Percentiles rank a stretch among this genome's conserved stretches.
Conservation (phyloP, 2,888 invertebrate genomes). For the Pelosia muscerda region DNA sequence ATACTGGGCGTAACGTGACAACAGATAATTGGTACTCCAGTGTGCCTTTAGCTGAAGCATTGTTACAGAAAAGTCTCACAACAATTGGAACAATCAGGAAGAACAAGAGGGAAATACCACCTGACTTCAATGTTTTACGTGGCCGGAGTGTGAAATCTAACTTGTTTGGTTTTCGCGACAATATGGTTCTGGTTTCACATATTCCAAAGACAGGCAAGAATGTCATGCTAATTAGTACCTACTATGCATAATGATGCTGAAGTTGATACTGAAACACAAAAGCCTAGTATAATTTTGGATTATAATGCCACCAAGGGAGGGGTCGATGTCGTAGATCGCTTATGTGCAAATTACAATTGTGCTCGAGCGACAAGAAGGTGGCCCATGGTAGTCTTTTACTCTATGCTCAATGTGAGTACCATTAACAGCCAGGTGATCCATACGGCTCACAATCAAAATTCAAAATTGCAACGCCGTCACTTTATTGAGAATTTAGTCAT, state of each 20-base stretch:
- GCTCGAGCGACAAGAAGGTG: neutral
- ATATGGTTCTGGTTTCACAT: slow-evolving; percentile 14
- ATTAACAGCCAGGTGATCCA: slow-evolving; percentile 12
- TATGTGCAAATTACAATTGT: slow-evolving; percentile 3
- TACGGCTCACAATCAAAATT: neutral
- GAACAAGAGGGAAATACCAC: slow-evolving; percentile 19
- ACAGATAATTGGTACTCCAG: slow-evolving; percentile 15
- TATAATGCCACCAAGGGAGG: slow-evolving; percentile 22
- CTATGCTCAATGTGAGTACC: slow-evolving; percentile 10
- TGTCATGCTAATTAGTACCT: slow-evolving; percentile 12
- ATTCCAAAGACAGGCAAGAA: slow-evolving; percentile 9
- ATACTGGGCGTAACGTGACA: neutral
- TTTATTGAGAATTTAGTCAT: slow-evolving; percentile 17
- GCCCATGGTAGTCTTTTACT: slow-evolving; percentile 3
- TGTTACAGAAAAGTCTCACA: slow-evolving; percentile 17
- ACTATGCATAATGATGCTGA: slow-evolving; percentile 14
- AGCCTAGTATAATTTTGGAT: slow-evolving; percentile 16
- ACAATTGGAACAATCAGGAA: slow-evolving; percentile 20
- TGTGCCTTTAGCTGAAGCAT: slow-evolving; percentile 21
- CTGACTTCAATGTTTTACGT: slow-evolving; percentile 18
- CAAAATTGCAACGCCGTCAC: slow-evolving; percentile 11
- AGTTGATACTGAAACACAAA: slow-evolving; percentile 10
- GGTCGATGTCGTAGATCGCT: slow-evolving; percentile 10
- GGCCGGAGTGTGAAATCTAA: slow-evolving; percentile 12
- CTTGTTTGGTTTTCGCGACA: slow-evolving; percentile 17